Percentiles rank a stretch among this genome's conserved stretches.
phyloP scores from a whole-genome alignment of 1,140 invertebrate species.

The Phymastichus coffea region DNA sequence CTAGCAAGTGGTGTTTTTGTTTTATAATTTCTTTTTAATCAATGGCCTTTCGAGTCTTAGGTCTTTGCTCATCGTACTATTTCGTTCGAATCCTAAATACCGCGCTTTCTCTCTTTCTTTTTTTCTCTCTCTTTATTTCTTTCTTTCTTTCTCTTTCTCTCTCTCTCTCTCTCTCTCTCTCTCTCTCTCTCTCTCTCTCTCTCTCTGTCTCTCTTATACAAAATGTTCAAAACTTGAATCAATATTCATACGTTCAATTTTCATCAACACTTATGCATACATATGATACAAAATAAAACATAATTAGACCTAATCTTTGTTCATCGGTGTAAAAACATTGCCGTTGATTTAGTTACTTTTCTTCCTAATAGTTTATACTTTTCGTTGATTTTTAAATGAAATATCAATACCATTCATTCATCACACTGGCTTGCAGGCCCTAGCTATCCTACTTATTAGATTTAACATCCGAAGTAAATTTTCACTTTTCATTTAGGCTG shows the following conservation, averaged over 20 bases:
- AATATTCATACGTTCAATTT: conserved; percentile 33
- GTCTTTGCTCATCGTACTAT: conserved; percentile 13
- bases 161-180: no score
- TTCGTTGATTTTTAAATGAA: conserved; percentile 40
- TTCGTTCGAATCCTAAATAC: conserved; percentile 29
- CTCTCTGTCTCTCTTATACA: conserved; percentile 8
- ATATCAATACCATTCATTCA: conserved; percentile 38
- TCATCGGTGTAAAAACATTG: conserved; percentile 39
- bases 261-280: conserved; percentile 30
- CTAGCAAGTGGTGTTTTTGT: conserved; percentile 24
- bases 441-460: conserved; percentile 52
- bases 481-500: no score
- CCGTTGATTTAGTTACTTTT: conserved; percentile 22
- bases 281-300: conserved; percentile 36
- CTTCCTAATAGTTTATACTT: conserved; percentile 27
- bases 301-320: conserved; percentile 34
- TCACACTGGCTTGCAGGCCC: conserved; percentile 40
- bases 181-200: no score
- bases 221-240: conserved; percentile 17
- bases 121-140: no score
- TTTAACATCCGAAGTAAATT: no score
- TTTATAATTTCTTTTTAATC: conserved; percentile 12
- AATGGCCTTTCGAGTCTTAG: conserved; percentile 3
- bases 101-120: no score
- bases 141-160: no score